Conservation (phyloP, 2,888 invertebrate species). For the Aleiodes leptofemur region DNA sequence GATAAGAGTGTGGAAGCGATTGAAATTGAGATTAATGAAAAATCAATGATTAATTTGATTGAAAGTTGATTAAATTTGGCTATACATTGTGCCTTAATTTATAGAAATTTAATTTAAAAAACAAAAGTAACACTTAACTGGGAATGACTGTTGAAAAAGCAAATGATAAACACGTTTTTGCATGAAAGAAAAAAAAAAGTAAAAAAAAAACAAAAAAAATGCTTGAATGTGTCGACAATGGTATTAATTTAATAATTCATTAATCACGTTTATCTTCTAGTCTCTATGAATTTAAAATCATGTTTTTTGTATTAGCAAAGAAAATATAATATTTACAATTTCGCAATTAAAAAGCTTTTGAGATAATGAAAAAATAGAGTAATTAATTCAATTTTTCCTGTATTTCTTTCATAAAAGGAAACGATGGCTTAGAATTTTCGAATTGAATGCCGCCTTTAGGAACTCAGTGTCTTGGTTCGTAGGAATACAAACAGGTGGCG, state of each 20-base stretch:
- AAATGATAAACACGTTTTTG: conserved; percentile 34
- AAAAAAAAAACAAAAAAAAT: conserved; percentile 48
- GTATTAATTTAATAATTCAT: conserved; percentile 61
- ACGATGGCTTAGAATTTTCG: too few species aligned
- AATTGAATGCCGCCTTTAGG: too few species aligned
- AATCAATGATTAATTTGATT: conserved; percentile 27
- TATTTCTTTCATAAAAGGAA: background rate
- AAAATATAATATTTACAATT: conserved; percentile 72
- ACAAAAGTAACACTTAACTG: conserved; percentile 27
- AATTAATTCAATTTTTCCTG: conserved; percentile 29
- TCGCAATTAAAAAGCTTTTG: conserved; percentile 50
- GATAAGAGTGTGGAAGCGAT: conserved; percentile 5
- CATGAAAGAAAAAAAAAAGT: conserved; percentile 35
- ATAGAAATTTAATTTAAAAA: conserved; percentile 14
- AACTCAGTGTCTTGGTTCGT: too few species aligned
- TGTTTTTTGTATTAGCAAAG: conserved; percentile 72
- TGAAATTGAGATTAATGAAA: conserved; percentile 1
- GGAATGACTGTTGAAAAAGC: conserved; percentile 27
- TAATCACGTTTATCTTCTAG: conserved; percentile 65
- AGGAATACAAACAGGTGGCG: too few species aligned
- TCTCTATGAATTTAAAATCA: conserved; percentile 65
- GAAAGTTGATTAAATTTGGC: conserved; percentile 41
- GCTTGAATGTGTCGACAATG: conserved; percentile 56
- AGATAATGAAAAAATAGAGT: conserved; percentile 1
- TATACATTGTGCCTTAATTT: conserved; percentile 31